phyloP scores from a whole-genome alignment of 2,888 invertebrate genomes.

The Entomobrya multifasciata region DNA sequence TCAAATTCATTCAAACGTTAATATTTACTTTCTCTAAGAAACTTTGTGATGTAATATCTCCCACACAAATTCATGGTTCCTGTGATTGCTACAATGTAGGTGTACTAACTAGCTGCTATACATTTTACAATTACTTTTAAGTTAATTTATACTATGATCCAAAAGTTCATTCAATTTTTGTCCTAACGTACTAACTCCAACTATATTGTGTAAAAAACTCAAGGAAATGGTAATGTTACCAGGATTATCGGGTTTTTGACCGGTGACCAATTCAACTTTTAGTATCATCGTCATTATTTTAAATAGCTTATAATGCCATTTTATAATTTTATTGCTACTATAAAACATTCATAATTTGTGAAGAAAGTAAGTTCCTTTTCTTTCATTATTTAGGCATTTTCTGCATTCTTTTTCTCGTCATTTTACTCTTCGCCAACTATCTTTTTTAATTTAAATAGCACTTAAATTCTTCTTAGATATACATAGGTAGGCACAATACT shows the following conservation, averaged over 20 bases:
- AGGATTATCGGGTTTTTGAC: not conserved
- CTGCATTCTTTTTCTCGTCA: slow-evolving; percentile 5
- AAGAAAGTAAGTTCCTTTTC: not conserved
- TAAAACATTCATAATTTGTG: not conserved
- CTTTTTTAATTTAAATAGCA: slow-evolving; percentile 38
- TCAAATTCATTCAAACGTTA: slow-evolving; percentile 14
- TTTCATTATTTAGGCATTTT: not conserved
- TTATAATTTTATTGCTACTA: not conserved
- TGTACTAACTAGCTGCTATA: no score
- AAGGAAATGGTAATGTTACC: not conserved
- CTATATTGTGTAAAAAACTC: no score
- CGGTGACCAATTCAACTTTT: slow-evolving; percentile 32
- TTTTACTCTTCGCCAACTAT: not conserved
- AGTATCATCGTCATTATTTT: slow-evolving; percentile 23
- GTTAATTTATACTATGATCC: no score
- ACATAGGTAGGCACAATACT: no score
- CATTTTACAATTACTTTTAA: no score
- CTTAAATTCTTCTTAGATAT: no score
- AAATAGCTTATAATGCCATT: not conserved
- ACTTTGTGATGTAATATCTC: not conserved
- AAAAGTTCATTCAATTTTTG: no score
- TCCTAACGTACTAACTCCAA: no score
- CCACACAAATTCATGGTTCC: not conserved
- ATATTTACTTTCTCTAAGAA: not conserved
- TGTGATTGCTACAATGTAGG: no score